Conservation (phyloP, 2,888 invertebrate genomes). For the Melolontha melolontha region DNA sequence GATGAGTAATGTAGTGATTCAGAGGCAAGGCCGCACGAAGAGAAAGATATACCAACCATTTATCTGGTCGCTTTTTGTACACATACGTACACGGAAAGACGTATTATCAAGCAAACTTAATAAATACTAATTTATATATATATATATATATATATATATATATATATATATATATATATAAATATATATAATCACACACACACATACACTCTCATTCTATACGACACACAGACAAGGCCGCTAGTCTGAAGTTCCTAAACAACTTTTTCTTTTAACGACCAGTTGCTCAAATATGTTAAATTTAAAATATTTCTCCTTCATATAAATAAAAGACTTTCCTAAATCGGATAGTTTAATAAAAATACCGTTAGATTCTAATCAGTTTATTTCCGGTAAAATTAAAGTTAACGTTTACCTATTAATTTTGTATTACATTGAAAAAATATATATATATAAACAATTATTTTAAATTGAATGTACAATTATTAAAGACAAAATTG, state of each 20-base stretch:
- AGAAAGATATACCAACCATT: conserved; percentile 34
- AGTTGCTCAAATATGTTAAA: conserved; percentile 26
- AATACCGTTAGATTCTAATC: background rate
- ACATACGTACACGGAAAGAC: no score
- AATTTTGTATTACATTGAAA: no score
- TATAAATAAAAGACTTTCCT: conserved; percentile 8
- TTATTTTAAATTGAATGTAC: no score
- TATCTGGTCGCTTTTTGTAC: conserved; percentile 22
- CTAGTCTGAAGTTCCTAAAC: conserved; percentile 30
- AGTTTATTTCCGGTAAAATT: background rate
- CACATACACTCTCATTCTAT: background rate
- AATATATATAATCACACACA: no score
- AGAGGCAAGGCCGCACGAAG: conserved; percentile 62
- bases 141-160: no score
- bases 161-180: no score
- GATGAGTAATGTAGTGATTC: conserved; percentile 64
- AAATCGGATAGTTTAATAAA: conserved; percentile 1
- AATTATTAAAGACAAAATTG: no score
- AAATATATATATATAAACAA: no score
- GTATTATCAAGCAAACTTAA: no score
- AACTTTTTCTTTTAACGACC: conserved; percentile 37
- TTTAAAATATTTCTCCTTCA: conserved; percentile 7
- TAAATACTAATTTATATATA: no score
- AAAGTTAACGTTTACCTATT: no score
- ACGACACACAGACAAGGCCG: conserved; percentile 19